Percentiles rank a stretch among this genome's conserved stretches.
phyloP scores from a whole-genome alignment of 2,797 vertebrate species.

The Pangasius krempfi region DNA sequence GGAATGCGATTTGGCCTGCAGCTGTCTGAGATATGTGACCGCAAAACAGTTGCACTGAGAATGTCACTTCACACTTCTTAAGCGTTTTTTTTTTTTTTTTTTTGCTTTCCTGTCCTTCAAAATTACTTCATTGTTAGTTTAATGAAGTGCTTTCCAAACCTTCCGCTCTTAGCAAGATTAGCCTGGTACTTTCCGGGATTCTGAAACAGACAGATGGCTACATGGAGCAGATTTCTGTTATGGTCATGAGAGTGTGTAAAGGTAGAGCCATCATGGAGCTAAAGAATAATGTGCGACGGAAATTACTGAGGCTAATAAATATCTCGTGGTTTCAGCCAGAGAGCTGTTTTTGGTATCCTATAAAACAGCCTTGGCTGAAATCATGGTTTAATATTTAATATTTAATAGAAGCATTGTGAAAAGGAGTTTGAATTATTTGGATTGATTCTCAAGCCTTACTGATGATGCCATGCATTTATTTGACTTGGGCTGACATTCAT shows the following conservation, averaged over 20 bases:
- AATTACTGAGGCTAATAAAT: background rate
- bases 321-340: background rate
- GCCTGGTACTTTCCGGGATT: slow-evolving; percentile 31
- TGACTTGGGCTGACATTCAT: background rate
- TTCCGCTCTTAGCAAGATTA: slow-evolving; percentile 58
- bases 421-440: background rate
- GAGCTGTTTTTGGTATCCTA: background rate
- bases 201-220: slow-evolving; percentile 15
- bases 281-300: background rate
- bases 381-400: background rate
- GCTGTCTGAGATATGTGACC: slow-evolving; percentile 75
- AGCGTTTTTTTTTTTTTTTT: slow-evolving; percentile 67
- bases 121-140: slow-evolving; percentile 79
- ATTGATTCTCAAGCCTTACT: slow-evolving; percentile 71
- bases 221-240: background rate
- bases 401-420: background rate
- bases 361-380: background rate
- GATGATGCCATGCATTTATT: slow-evolving; percentile 59
- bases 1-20: slow-evolving; percentile 72
- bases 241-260: slow-evolving; percentile 2
- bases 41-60: slow-evolving; percentile 75
- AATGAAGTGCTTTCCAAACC: slow-evolving; percentile 77
- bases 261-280: background rate
- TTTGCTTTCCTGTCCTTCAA: slow-evolving; percentile 61
- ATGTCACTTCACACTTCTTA: slow-evolving; percentile 79